A percentile compares a stretch with the other conserved stretches of the same genome.
Conservation (phyloP, 2,797 vertebrate species). For the Pogonophryne albipinna region DNA sequence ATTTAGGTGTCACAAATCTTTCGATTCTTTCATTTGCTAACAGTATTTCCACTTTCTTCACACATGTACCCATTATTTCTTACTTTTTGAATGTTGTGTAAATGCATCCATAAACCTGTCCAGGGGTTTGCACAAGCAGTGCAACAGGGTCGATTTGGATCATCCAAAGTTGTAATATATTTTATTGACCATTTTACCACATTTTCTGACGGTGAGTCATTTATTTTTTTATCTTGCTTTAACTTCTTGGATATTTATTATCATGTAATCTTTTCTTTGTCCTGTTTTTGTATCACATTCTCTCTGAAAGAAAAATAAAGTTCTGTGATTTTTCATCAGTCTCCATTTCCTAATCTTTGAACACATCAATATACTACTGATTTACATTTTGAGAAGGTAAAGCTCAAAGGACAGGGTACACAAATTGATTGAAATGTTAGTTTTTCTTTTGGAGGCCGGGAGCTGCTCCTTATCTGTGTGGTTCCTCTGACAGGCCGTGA, state of each 20-base stretch:
- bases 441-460: constrained; percentile 2
- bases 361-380: not conserved
- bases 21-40: constrained; percentile 8
- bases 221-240: constrained; percentile 51
- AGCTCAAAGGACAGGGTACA: too few species aligned
- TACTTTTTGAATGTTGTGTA: constrained; percentile 6
- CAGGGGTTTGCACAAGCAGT: constrained; percentile 7
- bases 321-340: constrained; percentile 26
- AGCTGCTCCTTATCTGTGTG: constrained; percentile 40
- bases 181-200: constrained; percentile 50
- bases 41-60: constrained; percentile 16
- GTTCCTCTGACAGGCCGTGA: constrained; percentile 63
- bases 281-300: constrained; percentile 45
- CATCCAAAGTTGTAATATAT: constrained; percentile 81
- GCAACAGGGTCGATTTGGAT: constrained; percentile 38
- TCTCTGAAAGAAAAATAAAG: constrained; percentile 75
- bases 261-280: constrained; percentile 35
- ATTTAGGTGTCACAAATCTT: constrained; percentile 10
- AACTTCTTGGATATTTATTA: constrained; percentile 81
- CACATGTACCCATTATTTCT: constrained; percentile 11
- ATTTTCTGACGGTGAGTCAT: constrained; percentile 46
- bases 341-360: constrained; percentile 14
- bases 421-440: not conserved
- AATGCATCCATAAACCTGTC: constrained; percentile 4
- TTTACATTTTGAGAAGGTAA: not conserved